Base-by-base conservation (phyloP, 2,888 invertebrate species). In the Druceiella hillmani region DNA sequence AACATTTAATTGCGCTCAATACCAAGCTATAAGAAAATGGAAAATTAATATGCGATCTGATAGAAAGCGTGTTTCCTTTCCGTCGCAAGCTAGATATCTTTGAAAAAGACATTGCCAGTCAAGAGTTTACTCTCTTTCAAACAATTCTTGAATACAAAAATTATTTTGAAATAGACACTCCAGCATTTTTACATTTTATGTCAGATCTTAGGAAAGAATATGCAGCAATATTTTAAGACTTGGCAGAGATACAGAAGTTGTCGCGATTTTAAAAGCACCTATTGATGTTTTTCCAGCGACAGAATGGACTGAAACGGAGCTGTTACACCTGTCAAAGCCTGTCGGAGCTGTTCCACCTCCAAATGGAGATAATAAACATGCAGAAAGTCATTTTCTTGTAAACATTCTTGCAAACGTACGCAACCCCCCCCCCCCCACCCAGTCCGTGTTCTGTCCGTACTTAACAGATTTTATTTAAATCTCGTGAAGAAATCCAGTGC, bases 201-300 rank as follows among this genome's bases (percentile, higher is more conserved):
- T 24, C 41, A 33, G 44, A 43, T 43, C 44, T 43, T 37, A n/a
- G 37, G 10, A 42, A 41, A 33, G 35, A 47, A 41, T 44, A 43
- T 43, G 41, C 44, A 22, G 33, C 41, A 44, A 41, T 33, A 41
- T 43, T 45, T 37, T 41, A 46, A 49, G 46, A 45, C 45, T 46
- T 45, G 42, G 42, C 48, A 44, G 48, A 49, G 51, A 40, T 50
- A 37, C 42, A 45, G 41, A 47, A 50, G 43, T 44, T 40, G 40
- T n/a, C n/a, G n/a, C n/a, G n/a, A n/a, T n/a, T 46, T 37, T n/a
- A n/a, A n/a, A n/a, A n/a, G n/a, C 44, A 33, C 43, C 45, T 17
- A 43, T 41, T 52, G 51, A 53, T 50, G 46, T 52, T 52, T 47
- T 42, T 47, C 43, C 46, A 52, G 48, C n/a, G n/a, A n/a, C n/a